Conservation (phyloP, 2,888 invertebrate species). For the Disparrhopalites patrizii region DNA sequence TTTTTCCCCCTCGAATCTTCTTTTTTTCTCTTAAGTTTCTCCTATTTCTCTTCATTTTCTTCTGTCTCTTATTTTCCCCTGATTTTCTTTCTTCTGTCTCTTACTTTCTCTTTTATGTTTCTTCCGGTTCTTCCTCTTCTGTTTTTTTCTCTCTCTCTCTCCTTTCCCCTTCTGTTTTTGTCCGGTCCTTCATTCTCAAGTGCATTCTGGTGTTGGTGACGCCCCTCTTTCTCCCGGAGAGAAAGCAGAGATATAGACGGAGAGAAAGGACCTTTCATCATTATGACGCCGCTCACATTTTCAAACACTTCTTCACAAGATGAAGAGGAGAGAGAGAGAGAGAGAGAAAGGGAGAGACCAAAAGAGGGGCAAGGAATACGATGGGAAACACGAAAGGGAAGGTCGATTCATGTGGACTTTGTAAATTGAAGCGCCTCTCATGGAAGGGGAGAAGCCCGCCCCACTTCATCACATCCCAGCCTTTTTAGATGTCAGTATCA, state of each 20-base stretch:
- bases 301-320: no score
- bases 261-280: no score
- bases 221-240: background rate
- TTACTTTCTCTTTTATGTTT: background rate
- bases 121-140: background rate
- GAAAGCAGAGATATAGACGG: no score
- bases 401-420: background rate
- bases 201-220: no score
- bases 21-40: background rate
- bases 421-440: background rate
- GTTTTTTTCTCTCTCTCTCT: background rate
- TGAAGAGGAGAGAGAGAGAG: background rate
- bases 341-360: no score
- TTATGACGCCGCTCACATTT: no score
- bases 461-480: constrained; percentile 17
- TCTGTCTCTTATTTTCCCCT: background rate
- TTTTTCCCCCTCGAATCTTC: background rate
- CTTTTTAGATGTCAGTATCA: constrained; percentile 50
- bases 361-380: background rate
- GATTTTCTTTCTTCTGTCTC: background rate
- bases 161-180: background rate
- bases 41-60: background rate
- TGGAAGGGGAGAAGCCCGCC: constrained; percentile 3
- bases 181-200: no score
- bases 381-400: constrained; percentile 4